Percentiles rank a stretch among this genome's conserved stretches.
These are phyloP conservation scores for Monoplex corrugatus DNA, from an alignment of 2,888 invertebrate species.

Conservation along the genomic window DNA sequence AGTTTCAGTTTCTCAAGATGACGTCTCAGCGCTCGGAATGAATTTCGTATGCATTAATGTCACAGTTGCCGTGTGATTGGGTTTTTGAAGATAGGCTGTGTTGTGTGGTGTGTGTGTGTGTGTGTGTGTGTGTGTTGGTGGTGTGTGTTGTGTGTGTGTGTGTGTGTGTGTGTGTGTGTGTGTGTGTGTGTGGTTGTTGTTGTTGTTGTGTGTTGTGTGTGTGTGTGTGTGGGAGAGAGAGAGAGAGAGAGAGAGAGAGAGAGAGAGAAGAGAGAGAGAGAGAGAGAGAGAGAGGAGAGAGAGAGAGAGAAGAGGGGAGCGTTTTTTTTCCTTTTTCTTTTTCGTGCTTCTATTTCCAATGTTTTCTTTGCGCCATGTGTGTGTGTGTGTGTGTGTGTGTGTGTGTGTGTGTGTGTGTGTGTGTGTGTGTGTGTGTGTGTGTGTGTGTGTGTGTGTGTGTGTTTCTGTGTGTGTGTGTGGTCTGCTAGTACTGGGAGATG, in stretches of 20 bases:
- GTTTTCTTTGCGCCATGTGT: background rate
- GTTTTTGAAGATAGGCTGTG: too few species aligned
- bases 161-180: background rate
- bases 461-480: background rate
- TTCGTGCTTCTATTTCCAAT: background rate
- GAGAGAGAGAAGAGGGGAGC: background rate
- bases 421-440: background rate
- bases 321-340: background rate
- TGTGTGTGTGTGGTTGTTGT: too few species aligned
- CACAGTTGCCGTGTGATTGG: too few species aligned
- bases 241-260: too few species aligned
- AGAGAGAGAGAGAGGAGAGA: slow-evolving; percentile 21
- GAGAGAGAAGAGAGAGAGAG: slow-evolving; percentile 8
- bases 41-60: too few species aligned
- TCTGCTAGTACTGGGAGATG: too few species aligned
- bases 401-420: background rate
- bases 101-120: too few species aligned
- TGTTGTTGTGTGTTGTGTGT: too few species aligned
- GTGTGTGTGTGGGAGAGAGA: background rate
- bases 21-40: too few species aligned
- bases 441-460: background rate
- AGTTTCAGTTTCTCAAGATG: too few species aligned
- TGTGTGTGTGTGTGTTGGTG: too few species aligned
- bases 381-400: background rate
- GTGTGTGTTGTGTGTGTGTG: too few species aligned